phyloP scores from a whole-genome alignment of 2,113 vertebrate species.

The Brienomyrus brachyistius region DNA sequence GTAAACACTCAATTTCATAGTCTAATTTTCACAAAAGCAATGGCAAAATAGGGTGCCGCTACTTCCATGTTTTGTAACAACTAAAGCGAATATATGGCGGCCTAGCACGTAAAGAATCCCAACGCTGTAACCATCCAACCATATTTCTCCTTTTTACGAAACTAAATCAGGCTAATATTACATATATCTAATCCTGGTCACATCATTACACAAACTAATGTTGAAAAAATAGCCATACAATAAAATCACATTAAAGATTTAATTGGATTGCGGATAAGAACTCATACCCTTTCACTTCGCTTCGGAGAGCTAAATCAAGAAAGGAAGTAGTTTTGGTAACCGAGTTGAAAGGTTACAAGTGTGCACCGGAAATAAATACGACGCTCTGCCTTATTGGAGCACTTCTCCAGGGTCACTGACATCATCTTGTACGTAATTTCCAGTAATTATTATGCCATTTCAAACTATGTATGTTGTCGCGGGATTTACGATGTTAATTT shows the following conservation, averaged over 20 bases:
- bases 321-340: slow-evolving; percentile 55
- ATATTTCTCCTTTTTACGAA: not conserved
- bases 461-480: not conserved
- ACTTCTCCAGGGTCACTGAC: not conserved
- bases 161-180: not conserved
- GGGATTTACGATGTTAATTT: not conserved
- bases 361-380: not conserved
- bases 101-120: not conserved
- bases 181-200: not conserved
- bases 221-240: not conserved
- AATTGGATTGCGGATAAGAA: slow-evolving; percentile 28
- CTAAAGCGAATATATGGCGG: not conserved
- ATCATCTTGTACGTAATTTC: not conserved
- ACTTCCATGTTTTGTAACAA: not conserved
- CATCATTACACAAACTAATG: not conserved
- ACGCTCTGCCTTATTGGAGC: not conserved
- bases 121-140: not conserved
- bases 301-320: slow-evolving; percentile 55
- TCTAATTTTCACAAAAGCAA: not conserved
- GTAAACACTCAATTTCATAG: not conserved
- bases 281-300: slow-evolving; percentile 50
- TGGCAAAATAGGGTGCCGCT: not conserved
- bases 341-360: slow-evolving; percentile 42
- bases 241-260: slow-evolving; percentile 24
- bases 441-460: not conserved